Conservation (phyloP, 2,797 vertebrate genomes). For the Lagodon rhomboides region DNA sequence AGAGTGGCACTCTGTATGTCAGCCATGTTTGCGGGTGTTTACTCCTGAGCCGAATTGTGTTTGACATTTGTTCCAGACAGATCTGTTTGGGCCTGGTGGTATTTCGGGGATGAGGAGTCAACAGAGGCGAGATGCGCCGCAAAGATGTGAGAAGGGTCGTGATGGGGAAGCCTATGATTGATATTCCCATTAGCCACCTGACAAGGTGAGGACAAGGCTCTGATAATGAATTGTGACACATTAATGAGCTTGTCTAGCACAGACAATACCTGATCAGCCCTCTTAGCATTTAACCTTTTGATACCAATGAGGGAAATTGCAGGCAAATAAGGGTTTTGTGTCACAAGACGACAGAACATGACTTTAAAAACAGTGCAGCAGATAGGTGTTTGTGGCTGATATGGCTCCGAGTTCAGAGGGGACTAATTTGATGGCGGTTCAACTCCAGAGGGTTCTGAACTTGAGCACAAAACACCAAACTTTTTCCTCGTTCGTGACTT, state of each 20-base stretch:
- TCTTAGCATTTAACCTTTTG: conserved; percentile 82
- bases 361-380: conserved; percentile 42
- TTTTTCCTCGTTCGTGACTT: neutral
- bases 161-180: conserved; percentile 83
- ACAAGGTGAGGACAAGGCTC: conserved; percentile 84
- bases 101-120: conserved; percentile 74
- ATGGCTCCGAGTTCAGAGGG: conserved; percentile 2
- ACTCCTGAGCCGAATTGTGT: conserved; percentile 66
- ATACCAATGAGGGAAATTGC: conserved; percentile 63
- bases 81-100: conserved; percentile 71
- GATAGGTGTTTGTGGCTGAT: conserved; percentile 9
- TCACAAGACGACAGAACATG: conserved; percentile 52
- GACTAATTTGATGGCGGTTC: conserved; percentile 1
- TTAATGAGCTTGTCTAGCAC: conserved; percentile 86
- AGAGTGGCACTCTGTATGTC: conserved; percentile 49
- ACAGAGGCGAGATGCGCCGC: conserved; percentile 64
- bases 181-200: conserved; percentile 87
- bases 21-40: conserved; percentile 70
- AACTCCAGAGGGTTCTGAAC: conserved; percentile 3
- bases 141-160: conserved; percentile 72
- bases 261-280: conserved; percentile 84
- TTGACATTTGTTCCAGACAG: conserved; percentile 80
- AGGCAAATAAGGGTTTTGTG: conserved; percentile 67
- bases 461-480: neutral
- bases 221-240: conserved; percentile 88